Conservation (phyloP, 1,140 invertebrate genomes). For the Neotoxoptera formosana region DNA sequence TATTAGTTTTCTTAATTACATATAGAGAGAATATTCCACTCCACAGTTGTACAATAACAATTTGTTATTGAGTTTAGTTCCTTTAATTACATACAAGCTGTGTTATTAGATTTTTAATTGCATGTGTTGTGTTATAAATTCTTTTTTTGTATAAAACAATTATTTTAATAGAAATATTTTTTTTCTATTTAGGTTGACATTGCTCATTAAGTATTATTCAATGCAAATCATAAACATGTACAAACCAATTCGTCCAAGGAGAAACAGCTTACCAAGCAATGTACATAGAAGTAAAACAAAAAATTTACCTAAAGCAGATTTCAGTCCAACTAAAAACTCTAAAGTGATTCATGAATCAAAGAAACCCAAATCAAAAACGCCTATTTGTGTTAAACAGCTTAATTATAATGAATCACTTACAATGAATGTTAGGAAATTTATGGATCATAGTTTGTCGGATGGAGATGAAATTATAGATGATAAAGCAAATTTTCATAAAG, state of each 20-base stretch:
- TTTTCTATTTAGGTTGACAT: slow-evolving; percentile 40
- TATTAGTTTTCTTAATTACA: not conserved
- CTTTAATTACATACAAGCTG: too few species aligned
- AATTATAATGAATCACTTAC: slow-evolving; percentile 36
- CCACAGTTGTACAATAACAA: not conserved
- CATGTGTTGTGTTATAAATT: not conserved
- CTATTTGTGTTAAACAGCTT: slow-evolving; percentile 26
- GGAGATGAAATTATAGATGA: slow-evolving; percentile 34
- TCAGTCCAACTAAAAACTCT: not conserved
- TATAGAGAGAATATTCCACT: too few species aligned
- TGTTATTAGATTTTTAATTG: too few species aligned
- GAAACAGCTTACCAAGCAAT: slow-evolving; percentile 50
- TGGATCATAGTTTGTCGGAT: slow-evolving; percentile 38
- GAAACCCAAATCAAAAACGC: slow-evolving; percentile 20
- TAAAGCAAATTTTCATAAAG: slow-evolving; percentile 32
- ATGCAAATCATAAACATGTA: slow-evolving; percentile 47
- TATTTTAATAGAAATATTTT: not conserved
- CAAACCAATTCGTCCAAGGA: slow-evolving; percentile 47
- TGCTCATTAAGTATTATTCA: slow-evolving; percentile 42
- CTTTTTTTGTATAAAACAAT: not conserved
- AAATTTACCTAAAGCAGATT: slow-evolving; percentile 13
- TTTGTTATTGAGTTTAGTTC: not conserved
- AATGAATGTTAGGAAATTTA: not conserved
- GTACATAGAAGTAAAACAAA: slow-evolving; percentile 48
- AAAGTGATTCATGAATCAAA: slow-evolving; percentile 26